Percentiles rank a stretch among this genome's conserved stretches.
Conservation (phyloP, 2,888 invertebrate genomes). For the Ischnus inquisitorius region DNA sequence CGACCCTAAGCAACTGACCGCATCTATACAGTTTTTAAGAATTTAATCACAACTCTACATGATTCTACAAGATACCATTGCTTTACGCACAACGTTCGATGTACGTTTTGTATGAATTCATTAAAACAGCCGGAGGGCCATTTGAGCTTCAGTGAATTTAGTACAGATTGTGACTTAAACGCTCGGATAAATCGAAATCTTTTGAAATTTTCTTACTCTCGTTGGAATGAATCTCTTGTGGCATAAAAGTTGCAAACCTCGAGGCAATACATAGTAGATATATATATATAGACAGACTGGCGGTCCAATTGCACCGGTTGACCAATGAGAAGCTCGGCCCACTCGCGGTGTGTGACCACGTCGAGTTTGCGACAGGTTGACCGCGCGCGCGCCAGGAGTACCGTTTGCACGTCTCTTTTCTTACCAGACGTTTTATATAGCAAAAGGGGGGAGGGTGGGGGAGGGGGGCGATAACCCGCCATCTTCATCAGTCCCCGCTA, state of each 20-base stretch:
- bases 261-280: not conserved
- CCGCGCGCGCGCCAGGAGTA: constrained; percentile 62
- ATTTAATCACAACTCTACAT: too few relatives aligned
- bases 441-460: not conserved
- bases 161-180: not conserved
- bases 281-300: constrained; percentile 24
- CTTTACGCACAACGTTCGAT: too few relatives aligned
- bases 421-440: constrained; percentile 44
- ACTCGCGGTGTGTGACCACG: constrained; percentile 62
- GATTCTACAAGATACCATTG: too few relatives aligned
- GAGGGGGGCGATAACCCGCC: constrained; percentile 55
- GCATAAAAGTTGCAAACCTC: constrained; percentile 2
- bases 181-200: not conserved
- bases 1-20: too few relatives aligned
- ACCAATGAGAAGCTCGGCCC: constrained; percentile 66
- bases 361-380: constrained; percentile 69
- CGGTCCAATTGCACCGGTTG: constrained; percentile 65
- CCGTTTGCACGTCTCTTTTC: constrained; percentile 62
- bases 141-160: too few relatives aligned
- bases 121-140: too few relatives aligned
- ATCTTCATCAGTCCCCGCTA: constrained; percentile 59
- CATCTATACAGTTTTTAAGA: too few relatives aligned
- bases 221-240: constrained; percentile 6
- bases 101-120: not conserved
- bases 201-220: not conserved